Conservation (phyloP, 2,888 invertebrate species). For the Branchellion lobata region DNA sequence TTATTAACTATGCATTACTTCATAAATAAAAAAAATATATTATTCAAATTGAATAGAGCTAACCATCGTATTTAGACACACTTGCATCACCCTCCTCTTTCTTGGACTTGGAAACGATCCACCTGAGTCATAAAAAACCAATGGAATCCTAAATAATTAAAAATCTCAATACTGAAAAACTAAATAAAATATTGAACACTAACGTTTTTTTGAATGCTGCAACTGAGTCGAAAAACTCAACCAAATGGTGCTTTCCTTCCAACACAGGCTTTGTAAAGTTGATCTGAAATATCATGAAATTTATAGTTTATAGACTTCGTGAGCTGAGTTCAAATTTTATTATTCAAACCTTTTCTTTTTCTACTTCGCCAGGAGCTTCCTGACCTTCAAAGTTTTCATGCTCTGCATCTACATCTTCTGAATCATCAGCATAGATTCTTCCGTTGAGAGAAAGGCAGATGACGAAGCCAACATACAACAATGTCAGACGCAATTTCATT, state of each 20-base stretch:
- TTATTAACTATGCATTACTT: no score
- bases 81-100: slow-evolving; percentile 82
- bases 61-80: slow-evolving; percentile 76
- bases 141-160: no score
- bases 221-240: slow-evolving; percentile 42
- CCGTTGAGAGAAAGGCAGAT: background rate
- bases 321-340: background rate
- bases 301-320: background rate
- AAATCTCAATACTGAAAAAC: no score
- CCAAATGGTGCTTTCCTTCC: slow-evolving; percentile 30
- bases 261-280: slow-evolving; percentile 41
- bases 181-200: slow-evolving; percentile 11
- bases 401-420: background rate
- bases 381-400: background rate
- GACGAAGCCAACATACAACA: background rate
- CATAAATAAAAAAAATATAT: no score
- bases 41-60: slow-evolving; percentile 1
- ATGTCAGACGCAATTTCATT: background rate
- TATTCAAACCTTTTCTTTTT: background rate
- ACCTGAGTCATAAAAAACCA: slow-evolving; percentile 63
- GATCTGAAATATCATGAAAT: background rate
- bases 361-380: background rate
- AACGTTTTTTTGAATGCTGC: slow-evolving; percentile 43
- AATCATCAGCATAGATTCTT: background rate
- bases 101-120: slow-evolving; percentile 69